Conservation (phyloP, 2,797 vertebrate species). For the Silurus aristotelis region DNA sequence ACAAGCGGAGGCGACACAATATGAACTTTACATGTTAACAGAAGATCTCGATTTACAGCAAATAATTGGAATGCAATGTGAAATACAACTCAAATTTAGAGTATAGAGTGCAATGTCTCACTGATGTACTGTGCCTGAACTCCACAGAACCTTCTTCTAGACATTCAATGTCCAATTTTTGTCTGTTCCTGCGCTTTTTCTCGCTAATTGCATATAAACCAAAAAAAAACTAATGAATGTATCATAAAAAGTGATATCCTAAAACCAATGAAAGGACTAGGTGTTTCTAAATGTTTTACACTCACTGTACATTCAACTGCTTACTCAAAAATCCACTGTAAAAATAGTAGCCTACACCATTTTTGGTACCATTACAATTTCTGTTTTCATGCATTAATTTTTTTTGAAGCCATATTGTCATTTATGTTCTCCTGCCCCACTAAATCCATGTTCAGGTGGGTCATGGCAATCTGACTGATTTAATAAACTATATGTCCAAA, state of each 20-base stretch:
- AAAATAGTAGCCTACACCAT: not conserved
- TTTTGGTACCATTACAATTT: not conserved
- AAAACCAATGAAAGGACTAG: too few species aligned
- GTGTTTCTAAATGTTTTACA: not conserved
- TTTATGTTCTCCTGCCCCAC: not conserved
- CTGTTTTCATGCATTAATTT: not conserved
- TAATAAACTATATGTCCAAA: not conserved
- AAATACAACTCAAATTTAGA: too few species aligned
- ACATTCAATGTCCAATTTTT: too few species aligned
- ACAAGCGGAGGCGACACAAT: too few species aligned
- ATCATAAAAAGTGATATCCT: too few species aligned
- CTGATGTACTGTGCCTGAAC: too few species aligned
- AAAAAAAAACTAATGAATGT: too few species aligned
- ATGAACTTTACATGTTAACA: too few species aligned
- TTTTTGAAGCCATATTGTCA: not conserved
- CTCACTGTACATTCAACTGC: not conserved
- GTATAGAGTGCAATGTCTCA: too few species aligned
- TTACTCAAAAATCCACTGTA: not conserved
- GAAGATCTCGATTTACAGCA: not conserved
- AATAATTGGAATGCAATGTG: not conserved
- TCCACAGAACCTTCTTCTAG: too few species aligned
- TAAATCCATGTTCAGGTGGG: not conserved
- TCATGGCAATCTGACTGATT: not conserved
- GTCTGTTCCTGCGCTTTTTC: too few species aligned
- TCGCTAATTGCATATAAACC: too few species aligned